These are phyloP conservation scores for Sinosuthora webbiana DNA, from an alignment of 2,113 vertebrate genomes.

Conservation along the genomic window DNA sequence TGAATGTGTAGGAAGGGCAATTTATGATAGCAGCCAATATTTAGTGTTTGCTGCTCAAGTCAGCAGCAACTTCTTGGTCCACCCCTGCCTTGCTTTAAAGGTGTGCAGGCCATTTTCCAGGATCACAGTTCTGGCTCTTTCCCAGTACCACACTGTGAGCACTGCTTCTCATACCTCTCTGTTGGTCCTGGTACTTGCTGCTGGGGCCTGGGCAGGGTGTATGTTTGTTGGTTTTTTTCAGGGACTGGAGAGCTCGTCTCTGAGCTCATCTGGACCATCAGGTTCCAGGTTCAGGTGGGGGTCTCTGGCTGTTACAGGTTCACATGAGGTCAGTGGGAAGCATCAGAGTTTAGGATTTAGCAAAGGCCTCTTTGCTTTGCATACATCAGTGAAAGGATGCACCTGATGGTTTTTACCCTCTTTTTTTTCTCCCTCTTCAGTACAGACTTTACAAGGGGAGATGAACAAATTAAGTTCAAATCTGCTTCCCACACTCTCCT, in stretches of 20 bases:
- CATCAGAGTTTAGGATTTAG: not conserved
- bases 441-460: not conserved
- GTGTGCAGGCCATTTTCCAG: not conserved
- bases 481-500: not conserved
- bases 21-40: not conserved
- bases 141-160: fast-evolving
- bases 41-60: not conserved
- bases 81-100: not conserved
- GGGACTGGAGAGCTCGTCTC: not conserved
- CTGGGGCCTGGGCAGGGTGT: not conserved
- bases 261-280: not conserved
- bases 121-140: not conserved
- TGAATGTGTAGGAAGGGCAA: not conserved
- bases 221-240: not conserved
- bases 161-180: not conserved
- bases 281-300: not conserved
- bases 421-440: not conserved
- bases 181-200: not conserved
- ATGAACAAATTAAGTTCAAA: not conserved
- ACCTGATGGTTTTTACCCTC: not conserved
- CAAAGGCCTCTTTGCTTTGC: not conserved
- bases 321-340: not conserved
- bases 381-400: not conserved
- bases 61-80: not conserved
- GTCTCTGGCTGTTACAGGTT: not conserved